These are phyloP conservation scores for Hemibagrus wyckioides DNA, from an alignment of 2,113 vertebrate species.

Conservation along the genomic window DNA sequence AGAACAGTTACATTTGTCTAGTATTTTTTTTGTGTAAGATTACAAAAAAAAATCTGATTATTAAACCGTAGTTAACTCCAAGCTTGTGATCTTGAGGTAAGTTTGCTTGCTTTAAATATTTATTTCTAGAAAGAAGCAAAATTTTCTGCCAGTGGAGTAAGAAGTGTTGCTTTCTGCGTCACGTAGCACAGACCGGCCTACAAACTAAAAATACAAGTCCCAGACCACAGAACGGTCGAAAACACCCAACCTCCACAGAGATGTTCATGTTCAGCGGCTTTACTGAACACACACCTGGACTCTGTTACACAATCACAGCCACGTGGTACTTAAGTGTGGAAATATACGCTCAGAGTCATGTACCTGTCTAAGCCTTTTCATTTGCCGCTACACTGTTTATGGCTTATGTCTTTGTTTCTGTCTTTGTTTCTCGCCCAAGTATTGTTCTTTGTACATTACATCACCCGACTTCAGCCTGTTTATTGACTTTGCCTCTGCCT, in stretches of 20 bases:
- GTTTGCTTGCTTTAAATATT: background rate
- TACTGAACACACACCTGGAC: background rate
- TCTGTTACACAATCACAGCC: background rate
- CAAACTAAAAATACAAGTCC: background rate
- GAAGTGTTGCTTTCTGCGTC: background rate
- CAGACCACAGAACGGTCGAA: too few species aligned
- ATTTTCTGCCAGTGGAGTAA: background rate
- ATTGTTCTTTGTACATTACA: background rate
- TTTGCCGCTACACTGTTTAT: background rate
- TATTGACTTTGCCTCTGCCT: background rate
- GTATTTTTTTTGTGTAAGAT: background rate
- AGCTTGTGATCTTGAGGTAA: background rate
- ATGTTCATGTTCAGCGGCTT: background rate
- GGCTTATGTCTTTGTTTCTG: background rate
- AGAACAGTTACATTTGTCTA: background rate
- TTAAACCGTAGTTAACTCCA: background rate
- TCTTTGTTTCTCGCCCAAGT: background rate
- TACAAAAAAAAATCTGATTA: background rate
- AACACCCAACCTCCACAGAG: background rate
- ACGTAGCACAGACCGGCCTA: background rate
- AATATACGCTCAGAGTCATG: background rate
- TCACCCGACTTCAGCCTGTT: background rate
- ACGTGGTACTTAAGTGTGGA: background rate
- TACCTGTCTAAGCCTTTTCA: background rate
- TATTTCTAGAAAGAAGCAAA: background rate